Conservation (phyloP, 2,888 invertebrate genomes). For the Aspidiotus destructor region DNA sequence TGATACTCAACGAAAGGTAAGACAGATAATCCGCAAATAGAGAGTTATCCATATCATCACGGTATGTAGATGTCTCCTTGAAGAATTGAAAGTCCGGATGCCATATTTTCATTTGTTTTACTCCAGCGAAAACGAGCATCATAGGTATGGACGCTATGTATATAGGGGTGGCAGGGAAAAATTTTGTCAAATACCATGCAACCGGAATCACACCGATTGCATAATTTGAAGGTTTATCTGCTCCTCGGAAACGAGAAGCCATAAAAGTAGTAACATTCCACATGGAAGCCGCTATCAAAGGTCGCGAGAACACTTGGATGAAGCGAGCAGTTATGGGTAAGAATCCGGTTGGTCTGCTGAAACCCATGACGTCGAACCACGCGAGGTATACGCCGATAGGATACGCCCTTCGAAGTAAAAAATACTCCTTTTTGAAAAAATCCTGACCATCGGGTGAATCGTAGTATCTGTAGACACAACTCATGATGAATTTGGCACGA, state of each 20-base stretch:
- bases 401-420: background rate
- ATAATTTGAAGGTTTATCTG: slow-evolving; percentile 15
- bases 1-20: no score
- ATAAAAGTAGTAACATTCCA: slow-evolving; percentile 3
- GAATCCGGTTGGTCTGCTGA: slow-evolving; percentile 6
- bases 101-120: no score
- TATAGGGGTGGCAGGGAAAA: background rate
- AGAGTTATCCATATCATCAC: no score
- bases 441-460: slow-evolving; percentile 21
- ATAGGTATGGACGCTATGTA: no score
- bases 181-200: slow-evolving; percentile 1
- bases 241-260: slow-evolving; percentile 7
- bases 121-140: no score
- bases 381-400: background rate
- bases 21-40: no score
- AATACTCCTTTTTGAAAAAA: slow-evolving; percentile 7
- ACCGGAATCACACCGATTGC: background rate
- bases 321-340: slow-evolving; percentile 1
- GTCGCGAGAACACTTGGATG: background rate
- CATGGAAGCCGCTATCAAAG: background rate
- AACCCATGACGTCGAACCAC: background rate
- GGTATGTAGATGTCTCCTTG: no score
- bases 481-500: no score
- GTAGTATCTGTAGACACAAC: slow-evolving; percentile 6
- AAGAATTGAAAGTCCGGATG: no score